Conservation (phyloP, 2,888 invertebrate species). For the Andrena praecox region DNA sequence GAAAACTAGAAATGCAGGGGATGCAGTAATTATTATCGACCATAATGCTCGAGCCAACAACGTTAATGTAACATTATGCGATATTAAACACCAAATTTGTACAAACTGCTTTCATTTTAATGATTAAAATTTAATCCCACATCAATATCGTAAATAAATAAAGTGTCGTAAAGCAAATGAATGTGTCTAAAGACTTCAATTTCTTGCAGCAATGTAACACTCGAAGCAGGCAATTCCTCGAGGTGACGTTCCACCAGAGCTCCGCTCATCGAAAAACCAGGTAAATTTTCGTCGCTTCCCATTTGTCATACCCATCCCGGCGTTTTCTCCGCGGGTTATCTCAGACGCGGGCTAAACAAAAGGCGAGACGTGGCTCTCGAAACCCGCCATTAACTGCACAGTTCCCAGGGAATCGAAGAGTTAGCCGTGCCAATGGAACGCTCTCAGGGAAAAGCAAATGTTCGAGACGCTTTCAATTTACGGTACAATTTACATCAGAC, state of each 20-base stretch:
- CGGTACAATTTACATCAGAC: conserved; percentile 40
- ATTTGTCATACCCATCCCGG: neutral
- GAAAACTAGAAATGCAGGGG: neutral
- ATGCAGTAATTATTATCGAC: neutral
- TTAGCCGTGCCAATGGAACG: conserved; percentile 22
- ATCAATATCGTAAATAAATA: too few species aligned
- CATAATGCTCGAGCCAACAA: neutral
- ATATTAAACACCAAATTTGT: neutral
- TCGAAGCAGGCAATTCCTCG: neutral
- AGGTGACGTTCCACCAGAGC: neutral
- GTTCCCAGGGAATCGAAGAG: conserved; percentile 11
- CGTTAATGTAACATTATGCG: neutral
- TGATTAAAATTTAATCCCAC: too few species aligned
- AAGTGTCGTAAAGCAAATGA: too few species aligned
- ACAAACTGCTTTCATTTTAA: too few species aligned
- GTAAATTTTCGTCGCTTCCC: neutral
- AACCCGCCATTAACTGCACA: neutral
- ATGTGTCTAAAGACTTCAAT: neutral
- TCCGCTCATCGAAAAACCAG: neutral
- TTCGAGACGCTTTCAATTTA: conserved; percentile 47
- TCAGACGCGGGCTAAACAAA: conserved; percentile 17
- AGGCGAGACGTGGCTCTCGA: conserved; percentile 4
- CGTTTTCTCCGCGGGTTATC: neutral
- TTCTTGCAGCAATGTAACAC: neutral
- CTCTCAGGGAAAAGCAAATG: conserved; percentile 22